Evolutionary conservation across 2,888 invertebrate genomes (phyloP).

Genomic region (Physocephala rufipes): DNA sequence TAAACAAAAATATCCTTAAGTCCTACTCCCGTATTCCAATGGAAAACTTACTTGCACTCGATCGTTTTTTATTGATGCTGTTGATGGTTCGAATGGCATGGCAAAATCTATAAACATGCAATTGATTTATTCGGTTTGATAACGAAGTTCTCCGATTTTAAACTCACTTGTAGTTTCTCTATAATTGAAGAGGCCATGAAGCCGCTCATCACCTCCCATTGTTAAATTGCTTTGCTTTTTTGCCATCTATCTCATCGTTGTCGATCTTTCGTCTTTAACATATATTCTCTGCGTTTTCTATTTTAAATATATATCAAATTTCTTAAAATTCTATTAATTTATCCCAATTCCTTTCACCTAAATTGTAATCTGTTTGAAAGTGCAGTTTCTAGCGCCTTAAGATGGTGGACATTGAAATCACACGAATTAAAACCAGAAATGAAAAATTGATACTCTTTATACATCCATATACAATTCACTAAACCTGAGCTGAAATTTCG

Average conservation of each 20-base stretch:
- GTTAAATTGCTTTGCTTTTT: neutral
- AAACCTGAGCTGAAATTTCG: too few species aligned
- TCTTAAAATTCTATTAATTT: neutral
- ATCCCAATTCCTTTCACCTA: too few species aligned
- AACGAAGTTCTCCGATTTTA: too few species aligned
- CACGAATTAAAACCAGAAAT: neutral
- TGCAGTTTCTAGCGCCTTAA: slow-evolving; percentile 21
- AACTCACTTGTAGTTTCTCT: slow-evolving; percentile 54
- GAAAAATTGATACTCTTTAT: too few species aligned
- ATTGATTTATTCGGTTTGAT: neutral
- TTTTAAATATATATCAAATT: neutral
- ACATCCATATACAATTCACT: too few species aligned
- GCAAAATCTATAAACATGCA: slow-evolving; percentile 56
- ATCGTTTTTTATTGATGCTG: slow-evolving; percentile 44
- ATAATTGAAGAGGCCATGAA: slow-evolving; percentile 55
- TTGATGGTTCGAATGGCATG: slow-evolving; percentile 41
- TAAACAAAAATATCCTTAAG: slow-evolving; percentile 36
- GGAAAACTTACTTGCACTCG: slow-evolving; percentile 51
- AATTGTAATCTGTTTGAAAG: neutral
- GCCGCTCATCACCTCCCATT: neutral
- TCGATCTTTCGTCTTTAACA: too few species aligned
- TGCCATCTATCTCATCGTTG: neutral
- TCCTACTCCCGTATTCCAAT: neutral
- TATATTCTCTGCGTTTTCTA: too few species aligned
- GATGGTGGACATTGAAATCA: slow-evolving; percentile 8